Evolutionary conservation across 2,888 invertebrate genomes (phyloP).

Genomic region (Drosophila neonasuta): DNA sequence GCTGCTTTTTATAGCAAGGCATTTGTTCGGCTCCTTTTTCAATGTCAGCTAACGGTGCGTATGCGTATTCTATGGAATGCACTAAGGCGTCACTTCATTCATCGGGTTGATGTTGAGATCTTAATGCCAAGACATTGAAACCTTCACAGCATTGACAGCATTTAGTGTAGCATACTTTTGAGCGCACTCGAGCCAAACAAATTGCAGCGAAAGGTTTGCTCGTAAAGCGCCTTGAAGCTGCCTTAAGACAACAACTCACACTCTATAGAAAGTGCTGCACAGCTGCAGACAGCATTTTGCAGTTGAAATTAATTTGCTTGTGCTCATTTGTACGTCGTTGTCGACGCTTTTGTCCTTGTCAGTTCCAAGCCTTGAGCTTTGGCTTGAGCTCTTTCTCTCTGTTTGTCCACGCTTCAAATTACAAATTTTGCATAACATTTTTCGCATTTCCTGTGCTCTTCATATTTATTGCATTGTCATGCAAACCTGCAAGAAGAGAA

Average conservation of each 20-base stretch:
- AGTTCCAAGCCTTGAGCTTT: slow-evolving; percentile 2
- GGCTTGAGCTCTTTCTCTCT: slow-evolving; percentile 5
- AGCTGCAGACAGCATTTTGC: slow-evolving; percentile 33
- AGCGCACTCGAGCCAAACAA: slow-evolving; percentile 4
- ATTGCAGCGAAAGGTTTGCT: slow-evolving; percentile 35
- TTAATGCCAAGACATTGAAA: background rate
- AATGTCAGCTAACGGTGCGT: slow-evolving; percentile 2
- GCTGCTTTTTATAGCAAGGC: background rate
- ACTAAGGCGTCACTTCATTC: background rate
- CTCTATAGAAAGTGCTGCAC: background rate
- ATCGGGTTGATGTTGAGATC: background rate
- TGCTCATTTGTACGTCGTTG: slow-evolving; percentile 51
- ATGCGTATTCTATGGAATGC: slow-evolving; percentile 6
- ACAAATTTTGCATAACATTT: slow-evolving; percentile 46
- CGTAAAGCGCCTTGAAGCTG: slow-evolving; percentile 12
- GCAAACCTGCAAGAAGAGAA: slow-evolving; percentile 39
- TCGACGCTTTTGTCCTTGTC: slow-evolving; percentile 38
- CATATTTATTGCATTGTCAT: slow-evolving; percentile 65
- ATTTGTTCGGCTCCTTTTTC: slow-evolving; percentile 2
- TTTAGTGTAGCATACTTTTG: slow-evolving; percentile 21
- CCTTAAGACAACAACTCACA: background rate
- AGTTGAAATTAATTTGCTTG: slow-evolving; percentile 58
- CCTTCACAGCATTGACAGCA: background rate
- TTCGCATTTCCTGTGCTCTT: slow-evolving; percentile 14
- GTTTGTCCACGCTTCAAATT: slow-evolving; percentile 41